A percentile compares a stretch with the other conserved stretches of the same genome.
Evolutionary conservation across 2,113 vertebrate species (phyloP).

Genomic region (Anthoscopus minutus): DNA sequence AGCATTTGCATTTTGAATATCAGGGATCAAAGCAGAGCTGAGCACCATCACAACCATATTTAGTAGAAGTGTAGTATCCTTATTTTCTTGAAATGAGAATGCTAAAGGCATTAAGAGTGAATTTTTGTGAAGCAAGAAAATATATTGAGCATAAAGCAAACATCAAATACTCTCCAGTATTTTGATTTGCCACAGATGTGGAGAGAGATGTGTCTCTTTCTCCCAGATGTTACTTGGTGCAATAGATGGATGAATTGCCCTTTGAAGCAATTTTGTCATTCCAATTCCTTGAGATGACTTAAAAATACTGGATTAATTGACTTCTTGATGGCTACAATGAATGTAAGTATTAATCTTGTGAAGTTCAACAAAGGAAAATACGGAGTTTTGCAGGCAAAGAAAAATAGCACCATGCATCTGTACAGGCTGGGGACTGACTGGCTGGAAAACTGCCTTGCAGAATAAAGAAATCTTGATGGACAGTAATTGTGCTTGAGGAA

Average conservation of each 20-base stretch:
- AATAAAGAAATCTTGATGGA: not conserved
- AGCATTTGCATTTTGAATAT: not conserved
- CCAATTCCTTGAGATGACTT: not conserved
- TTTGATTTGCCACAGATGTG: not conserved
- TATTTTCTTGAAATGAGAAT: not conserved
- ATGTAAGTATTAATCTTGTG: not conserved
- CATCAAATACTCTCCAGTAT: not conserved
- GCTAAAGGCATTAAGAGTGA: not conserved
- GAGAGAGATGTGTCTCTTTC: not conserved
- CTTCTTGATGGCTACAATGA: not conserved
- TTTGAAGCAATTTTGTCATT: not conserved
- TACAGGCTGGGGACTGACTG: not conserved
- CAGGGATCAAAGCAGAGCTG: not conserved
- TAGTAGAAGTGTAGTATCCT: not conserved
- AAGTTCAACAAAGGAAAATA: not conserved
- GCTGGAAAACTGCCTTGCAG: not conserved
- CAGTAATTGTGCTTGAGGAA: not conserved
- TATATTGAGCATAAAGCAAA: not conserved
- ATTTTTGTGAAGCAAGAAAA: not conserved
- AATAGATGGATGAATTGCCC: not conserved
- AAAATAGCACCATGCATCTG: not conserved
- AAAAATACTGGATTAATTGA: not conserved
- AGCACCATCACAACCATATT: not conserved
- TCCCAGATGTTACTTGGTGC: not conserved
- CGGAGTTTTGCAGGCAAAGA: not conserved